Conservation (phyloP, 1,140 invertebrate genomes). For the Saccostrea echinata region DNA sequence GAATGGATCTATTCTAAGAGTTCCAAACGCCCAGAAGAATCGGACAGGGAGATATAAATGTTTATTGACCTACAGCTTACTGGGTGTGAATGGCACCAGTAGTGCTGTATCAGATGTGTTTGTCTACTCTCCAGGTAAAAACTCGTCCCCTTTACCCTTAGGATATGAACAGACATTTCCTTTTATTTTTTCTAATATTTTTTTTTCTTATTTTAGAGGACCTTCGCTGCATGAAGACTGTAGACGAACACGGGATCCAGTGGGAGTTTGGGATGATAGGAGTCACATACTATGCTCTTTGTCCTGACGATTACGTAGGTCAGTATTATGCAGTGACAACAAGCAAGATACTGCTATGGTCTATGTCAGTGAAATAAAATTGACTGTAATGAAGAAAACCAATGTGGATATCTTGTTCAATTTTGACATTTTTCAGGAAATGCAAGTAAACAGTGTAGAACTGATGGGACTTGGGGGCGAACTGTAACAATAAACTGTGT, state of each 20-base stretch:
- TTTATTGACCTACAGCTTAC: background rate
- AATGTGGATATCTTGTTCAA: background rate
- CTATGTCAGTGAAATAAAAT: background rate
- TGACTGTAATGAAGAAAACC: background rate
- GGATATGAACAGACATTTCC: background rate
- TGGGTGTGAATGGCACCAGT: background rate
- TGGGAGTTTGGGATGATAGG: background rate
- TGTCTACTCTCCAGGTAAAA: background rate
- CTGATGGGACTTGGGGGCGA: background rate
- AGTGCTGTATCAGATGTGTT: background rate
- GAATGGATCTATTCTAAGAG: background rate
- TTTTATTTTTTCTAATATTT: background rate
- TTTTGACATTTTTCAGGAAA: background rate
- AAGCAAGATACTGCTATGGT: background rate
- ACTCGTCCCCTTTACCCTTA: background rate
- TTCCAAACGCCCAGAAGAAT: background rate
- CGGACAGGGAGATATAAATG: background rate
- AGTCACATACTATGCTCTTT: background rate
- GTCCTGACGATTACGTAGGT: background rate
- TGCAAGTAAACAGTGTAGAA: constrained; percentile 1
- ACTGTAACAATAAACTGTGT: constrained; percentile 9
- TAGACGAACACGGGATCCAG: background rate
- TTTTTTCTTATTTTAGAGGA: background rate
- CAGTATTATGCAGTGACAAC: background rate
- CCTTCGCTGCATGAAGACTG: constrained; percentile 4